Evolutionary conservation across 2,797 vertebrate genomes (phyloP), one percentile per base, ranked within the genome.

Genomic region (Zalophus californianus): DNA sequence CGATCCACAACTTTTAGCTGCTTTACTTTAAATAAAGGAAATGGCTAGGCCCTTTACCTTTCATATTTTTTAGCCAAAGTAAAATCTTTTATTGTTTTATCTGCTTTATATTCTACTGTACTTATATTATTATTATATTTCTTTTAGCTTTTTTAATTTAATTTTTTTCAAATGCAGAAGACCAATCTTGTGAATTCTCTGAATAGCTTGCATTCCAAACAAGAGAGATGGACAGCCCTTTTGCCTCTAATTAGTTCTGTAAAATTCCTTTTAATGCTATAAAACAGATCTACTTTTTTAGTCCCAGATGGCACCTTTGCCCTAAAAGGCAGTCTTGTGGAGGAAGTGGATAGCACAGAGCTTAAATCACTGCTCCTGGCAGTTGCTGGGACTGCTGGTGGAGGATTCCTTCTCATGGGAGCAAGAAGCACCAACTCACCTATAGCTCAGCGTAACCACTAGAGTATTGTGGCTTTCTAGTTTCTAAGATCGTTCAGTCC

Each of bases 191-290:
- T 9, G 88, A 85, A 64, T 90, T 93, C 7, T 95, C 38, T 75
- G 54, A 90, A 62, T 54, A 89, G 27, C 52, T 94, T 50, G 20
- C 16, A 35, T 90, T 93, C 56, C n/a, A 87, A 88, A 87, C 10
- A 27, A 90, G 86, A 35, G 41, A 96, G 32, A 72, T n/a, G 27
- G 82, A 32, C 21, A 91, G 52, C 4, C n/a, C 7, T 91, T 93
- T 96, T 87, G 54, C 87, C 93, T 83, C 60, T 73, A 86, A 90
- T 93, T 94, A 93, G 70, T 78, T 96, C 70, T 88, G 35, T 66
- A 90, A 90, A 96, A 78, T 60, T 52, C n/a, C 35, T 93, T 79
- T 85, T 80, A 75, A 83, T 25, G n/a, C 38, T 75, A 29, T 54
- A 54, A 77, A 93, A 72, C 14, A 68, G 38, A 83, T 72, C 25